Conservation (phyloP, 2,113 vertebrate species). For the Thryonomys swinderianus region DNA sequence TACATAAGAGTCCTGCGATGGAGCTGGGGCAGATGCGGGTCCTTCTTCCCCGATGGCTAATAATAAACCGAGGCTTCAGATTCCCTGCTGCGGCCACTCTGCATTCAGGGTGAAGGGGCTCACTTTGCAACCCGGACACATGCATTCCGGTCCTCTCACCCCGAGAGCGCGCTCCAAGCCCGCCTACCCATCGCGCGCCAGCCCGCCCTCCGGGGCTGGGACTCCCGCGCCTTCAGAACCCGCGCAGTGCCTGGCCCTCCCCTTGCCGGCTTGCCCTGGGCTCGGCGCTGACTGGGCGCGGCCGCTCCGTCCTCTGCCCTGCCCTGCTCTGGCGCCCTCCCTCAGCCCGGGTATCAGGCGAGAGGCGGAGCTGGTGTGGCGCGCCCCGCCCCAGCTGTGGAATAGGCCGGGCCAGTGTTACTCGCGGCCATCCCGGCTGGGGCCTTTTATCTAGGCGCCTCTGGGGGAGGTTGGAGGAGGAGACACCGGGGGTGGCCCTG, state of each 20-base stretch:
- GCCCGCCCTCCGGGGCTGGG: constrained; percentile 64
- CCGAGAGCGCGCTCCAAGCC: not conserved
- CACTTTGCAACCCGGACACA: constrained; percentile 30
- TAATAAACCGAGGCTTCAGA: constrained; percentile 66
- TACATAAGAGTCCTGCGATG: constrained; percentile 70
- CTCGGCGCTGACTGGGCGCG: constrained; percentile 24
- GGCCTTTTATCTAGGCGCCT: constrained; percentile 82
- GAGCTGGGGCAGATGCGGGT: not conserved
- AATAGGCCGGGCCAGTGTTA: constrained; percentile 77
- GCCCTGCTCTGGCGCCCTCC: constrained; percentile 59
- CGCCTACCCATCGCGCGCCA: constrained; percentile 37
- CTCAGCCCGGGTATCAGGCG: constrained; percentile 67
- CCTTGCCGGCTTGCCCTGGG: constrained; percentile 64
- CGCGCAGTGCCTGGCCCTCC: constrained; percentile 42
- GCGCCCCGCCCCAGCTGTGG: constrained; percentile 57
- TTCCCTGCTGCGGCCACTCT: not conserved
- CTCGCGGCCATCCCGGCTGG: constrained; percentile 75
- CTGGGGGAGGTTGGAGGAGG: constrained; percentile 77
- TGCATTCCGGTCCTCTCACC: not conserved
- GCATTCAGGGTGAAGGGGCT: not conserved
- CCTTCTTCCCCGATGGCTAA: constrained; percentile 58
- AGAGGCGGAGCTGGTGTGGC: constrained; percentile 83
- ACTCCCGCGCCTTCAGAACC: not conserved
- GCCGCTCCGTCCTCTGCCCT: constrained; percentile 41
- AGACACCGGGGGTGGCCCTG: constrained; percentile 82